Base-by-base conservation (phyloP, 2,888 invertebrate genomes). In the Dryobota labecula region DNA sequence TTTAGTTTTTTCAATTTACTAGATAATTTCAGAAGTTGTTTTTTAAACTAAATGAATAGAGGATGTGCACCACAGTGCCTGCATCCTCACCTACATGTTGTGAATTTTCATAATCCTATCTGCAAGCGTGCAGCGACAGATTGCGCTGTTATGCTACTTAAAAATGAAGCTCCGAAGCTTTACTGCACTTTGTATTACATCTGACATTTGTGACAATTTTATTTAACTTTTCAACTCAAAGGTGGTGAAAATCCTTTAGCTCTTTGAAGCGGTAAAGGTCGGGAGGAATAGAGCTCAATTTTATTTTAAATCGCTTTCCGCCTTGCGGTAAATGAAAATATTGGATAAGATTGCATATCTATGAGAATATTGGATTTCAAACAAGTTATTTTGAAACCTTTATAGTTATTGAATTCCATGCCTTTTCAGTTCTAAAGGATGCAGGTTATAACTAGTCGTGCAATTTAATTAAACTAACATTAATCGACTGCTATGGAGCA, bases 201-300 rank as follows among this genome's bases (percentile, higher is more conserved):
- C 24, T 57, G 56, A 33, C 13, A 38, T 33, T 38, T 18, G 8
- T 36, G 56, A 47, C 0, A 47, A 33, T 51, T 30, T 20, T 54
- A 54, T 75, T 75, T 43, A 43, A 56, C 27, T 70, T 7, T 43
- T 30, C 20, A 67, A n/a, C 56, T 62, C 43, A 51, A 51, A 24
- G 27, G 24, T 36, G 43, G 9, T 15, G 27, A 7, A 57, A 60
- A 41, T 33, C 24, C 5, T 36, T 30, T 51, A n/a, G 57, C 24
- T 65, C 45, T 47, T 62, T 72, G 30, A 47, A 30, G 8, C 33
- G 43, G 36, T 36, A 15, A 24, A 71, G 8, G 11, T 30, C 3
- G 43, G 8, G 15, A 13, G 18, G 30, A 51, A 66, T 51, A 20
- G 57, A 66, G 13, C 30, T 18, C 5, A 60, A 66, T 57, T 73